Evolutionary conservation across 2,888 invertebrate genomes (phyloP), one percentile per base, ranked within the genome.

Genomic region (Allygus modestus): DNA sequence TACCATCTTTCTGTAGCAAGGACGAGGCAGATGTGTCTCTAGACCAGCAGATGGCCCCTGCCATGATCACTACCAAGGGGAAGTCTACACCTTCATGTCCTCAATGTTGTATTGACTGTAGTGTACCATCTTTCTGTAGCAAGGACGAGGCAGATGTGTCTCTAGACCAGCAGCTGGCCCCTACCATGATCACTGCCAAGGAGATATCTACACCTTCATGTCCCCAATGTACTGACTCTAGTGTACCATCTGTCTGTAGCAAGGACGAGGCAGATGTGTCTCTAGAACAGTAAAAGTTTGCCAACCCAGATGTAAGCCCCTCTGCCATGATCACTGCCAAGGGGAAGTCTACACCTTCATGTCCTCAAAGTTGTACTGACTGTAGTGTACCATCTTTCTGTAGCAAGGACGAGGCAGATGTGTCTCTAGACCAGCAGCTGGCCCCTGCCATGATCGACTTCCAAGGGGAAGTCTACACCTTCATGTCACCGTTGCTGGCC

Each of bases 21-120:
- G 33, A 79, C 0, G 79, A 54, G 20, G 9, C 65, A 20, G 65
- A 65, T 17, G 15, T 33, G 2, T 58, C 54, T 5, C 54, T 79
- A 26, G 79, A 79, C 79, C 79, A 79, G 46, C 4, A n/a, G 37
- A 12, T 37, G 33, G 17, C 31, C 5, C 79, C 79, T 5, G 79
- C 58, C 23, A 79, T 79, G 4, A 15, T 79, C 2, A 9, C 23
- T 11, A 17, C 20, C 37, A n/a, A 1, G 79, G 79, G 0, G 15
- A 79, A 4, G 58, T 79, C 1, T 79, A 58, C 20, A 12, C 58
- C 0, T 79, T 79, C 20, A 54, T 79, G 54, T 31, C 79, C 0
- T 58, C 79, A 0, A 58, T 33, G 79, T 15, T 83, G 15, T 2
- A 28, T n/a, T n/a, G n/a, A n/a, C n/a, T n/a, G n/a, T n/a, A n/a